Conservation (phyloP, 2,797 vertebrate genomes). For the Betta splendens region DNA sequence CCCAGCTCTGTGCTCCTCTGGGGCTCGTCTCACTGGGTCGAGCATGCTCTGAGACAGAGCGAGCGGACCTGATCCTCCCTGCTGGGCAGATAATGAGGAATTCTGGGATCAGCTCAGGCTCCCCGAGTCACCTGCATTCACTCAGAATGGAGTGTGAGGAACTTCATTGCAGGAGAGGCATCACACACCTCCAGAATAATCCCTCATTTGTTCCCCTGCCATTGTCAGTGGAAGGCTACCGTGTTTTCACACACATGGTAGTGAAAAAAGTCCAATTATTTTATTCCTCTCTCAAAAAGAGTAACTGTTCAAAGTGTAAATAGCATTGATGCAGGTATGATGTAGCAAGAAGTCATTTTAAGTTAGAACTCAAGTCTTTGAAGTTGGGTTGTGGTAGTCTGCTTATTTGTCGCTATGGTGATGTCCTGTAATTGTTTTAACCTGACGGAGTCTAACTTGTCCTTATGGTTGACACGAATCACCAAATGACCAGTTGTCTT, state of each 20-base stretch:
- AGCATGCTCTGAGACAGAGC: slow-evolving; percentile 74
- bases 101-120: slow-evolving; percentile 88
- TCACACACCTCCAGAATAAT: slow-evolving; percentile 80
- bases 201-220: slow-evolving; percentile 78
- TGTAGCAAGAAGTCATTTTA: slow-evolving; percentile 41
- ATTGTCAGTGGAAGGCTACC: slow-evolving; percentile 70
- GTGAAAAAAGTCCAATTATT: slow-evolving; percentile 73
- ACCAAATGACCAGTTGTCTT: slow-evolving; percentile 21
- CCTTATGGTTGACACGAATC: neutral
- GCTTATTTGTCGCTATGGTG: slow-evolving; percentile 44
- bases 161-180: slow-evolving; percentile 81
- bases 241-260: slow-evolving; percentile 66
- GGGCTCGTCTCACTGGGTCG: slow-evolving; percentile 75
- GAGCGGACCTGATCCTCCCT: slow-evolving; percentile 78
- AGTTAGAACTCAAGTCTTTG: slow-evolving; percentile 35
- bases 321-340: slow-evolving; percentile 74
- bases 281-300: slow-evolving; percentile 58
- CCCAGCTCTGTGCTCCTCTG: slow-evolving; percentile 78
- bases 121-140: slow-evolving; percentile 83
- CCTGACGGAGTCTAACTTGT: slow-evolving; percentile 12
- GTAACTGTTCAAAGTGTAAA: slow-evolving; percentile 63
- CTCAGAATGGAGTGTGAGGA: slow-evolving; percentile 84
- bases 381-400: slow-evolving; percentile 26
- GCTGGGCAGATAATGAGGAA: slow-evolving; percentile 86
- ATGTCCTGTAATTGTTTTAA: slow-evolving; percentile 22